Base-by-base conservation (phyloP, 2,797 vertebrate species). In the Sitta carolinensis region DNA sequence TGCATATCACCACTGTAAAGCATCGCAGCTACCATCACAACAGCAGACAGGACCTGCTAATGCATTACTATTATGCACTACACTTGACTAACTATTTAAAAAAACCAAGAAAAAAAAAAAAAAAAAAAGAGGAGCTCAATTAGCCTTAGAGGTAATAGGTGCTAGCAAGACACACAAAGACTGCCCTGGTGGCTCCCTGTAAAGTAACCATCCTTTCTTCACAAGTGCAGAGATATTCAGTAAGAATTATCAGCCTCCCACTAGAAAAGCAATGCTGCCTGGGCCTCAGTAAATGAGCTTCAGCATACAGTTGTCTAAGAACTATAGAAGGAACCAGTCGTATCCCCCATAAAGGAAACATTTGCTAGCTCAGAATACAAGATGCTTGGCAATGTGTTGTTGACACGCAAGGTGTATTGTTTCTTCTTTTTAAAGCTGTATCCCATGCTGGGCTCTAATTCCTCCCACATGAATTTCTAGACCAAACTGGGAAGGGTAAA, bases 331-430 rank as follows among this genome's bases (percentile, higher is more conserved):
- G 19, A 81, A 63, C 27, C 34, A 79, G 38, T 48, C 30, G 19
- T 36, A 54, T 58, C 32, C 54, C 21, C 51, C 61, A 38, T 51
- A 91, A 96, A 94, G 79, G 48, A 90, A 90, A 83, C 55, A 62
- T 90, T 87, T 83, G n/a, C 48, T 70, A 70, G 77, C 73, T 84
- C 70, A 88, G 63, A 83, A 61, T 72, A 69, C 67, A 94, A 73
- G 75, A 90, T 36, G 45, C 72, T 78, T 64, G 67, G 79, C 73
- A 82, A 87, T 5, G 29, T 47, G 4, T 42, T 84, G 40, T 72
- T 87, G 77, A 89, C 25, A 32, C 5, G 8, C 30, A 80, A 96
- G 87, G 95, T 86, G 78, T 61, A 83, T 48, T 61, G 42, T 85
- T 94, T 83, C 59, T 69, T 73, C 50, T 83, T 94, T 92, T 77